phyloP scores from a whole-genome alignment of 2,113 vertebrate species.

The Oreochromis niloticus region DNA sequence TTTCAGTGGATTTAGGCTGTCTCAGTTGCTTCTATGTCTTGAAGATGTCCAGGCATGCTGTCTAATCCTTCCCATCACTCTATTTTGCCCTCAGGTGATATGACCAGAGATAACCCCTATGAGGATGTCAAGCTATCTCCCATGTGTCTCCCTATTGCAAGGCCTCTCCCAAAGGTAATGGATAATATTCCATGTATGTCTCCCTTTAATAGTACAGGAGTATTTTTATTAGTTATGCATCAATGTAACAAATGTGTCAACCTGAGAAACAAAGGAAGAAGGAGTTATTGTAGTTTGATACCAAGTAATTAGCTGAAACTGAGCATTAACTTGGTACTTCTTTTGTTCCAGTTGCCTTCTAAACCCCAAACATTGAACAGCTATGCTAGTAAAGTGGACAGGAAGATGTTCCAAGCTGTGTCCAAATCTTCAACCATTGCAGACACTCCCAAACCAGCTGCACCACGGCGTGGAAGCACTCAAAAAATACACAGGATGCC shows the following conservation, averaged over 20 bases:
- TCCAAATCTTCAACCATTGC: constrained; percentile 3
- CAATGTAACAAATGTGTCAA: background rate
- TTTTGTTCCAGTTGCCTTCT: constrained; percentile 73
- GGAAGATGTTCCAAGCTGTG: background rate
- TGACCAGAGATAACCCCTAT: constrained; percentile 80
- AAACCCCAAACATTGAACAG: constrained; percentile 80
- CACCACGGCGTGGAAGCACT: constrained; percentile 5
- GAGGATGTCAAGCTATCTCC: constrained; percentile 82
- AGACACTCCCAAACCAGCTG: constrained; percentile 19
- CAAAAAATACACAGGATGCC: constrained; percentile 39
- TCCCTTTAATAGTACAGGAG: background rate
- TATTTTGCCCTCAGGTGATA: constrained; percentile 57
- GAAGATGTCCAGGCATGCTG: background rate
- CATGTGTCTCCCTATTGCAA: constrained; percentile 75
- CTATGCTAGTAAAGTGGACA: constrained; percentile 65
- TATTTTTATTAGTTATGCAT: background rate
- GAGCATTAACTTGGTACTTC: background rate
- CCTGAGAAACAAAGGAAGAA: background rate
- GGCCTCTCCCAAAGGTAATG: constrained; percentile 53
- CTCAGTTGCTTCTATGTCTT: background rate
- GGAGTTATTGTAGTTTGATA: background rate
- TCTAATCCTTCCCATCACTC: background rate
- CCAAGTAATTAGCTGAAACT: background rate
- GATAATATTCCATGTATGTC: background rate
- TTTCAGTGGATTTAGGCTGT: background rate